Evolutionary conservation across 2,888 invertebrate species (phyloP).

Genomic region (Cylloceria caligata): DNA sequence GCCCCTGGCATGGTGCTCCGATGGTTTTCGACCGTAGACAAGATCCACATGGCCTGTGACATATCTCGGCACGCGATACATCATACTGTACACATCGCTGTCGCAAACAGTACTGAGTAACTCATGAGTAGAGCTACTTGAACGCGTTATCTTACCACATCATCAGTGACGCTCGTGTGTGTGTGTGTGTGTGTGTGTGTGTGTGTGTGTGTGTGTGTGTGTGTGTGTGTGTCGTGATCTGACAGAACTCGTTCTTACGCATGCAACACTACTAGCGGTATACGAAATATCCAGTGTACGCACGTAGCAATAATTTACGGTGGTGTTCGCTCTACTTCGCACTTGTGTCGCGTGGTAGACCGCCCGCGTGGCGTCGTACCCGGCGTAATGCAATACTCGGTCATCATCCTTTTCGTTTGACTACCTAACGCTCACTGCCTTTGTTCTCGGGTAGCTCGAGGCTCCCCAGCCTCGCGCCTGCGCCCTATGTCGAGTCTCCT

Average conservation of each 20-base stretch:
- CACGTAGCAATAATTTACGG: slow-evolving; percentile 10
- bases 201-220: no score
- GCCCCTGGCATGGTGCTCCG: not conserved
- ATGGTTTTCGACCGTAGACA: not conserved
- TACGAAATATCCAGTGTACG: not conserved
- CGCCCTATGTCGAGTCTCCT: no score
- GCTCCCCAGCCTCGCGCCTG: no score
- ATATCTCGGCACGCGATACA: slow-evolving; percentile 11
- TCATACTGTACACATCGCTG: slow-evolving; percentile 19
- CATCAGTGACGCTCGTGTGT: slow-evolving; percentile 48
- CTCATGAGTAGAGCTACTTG: slow-evolving; percentile 7
- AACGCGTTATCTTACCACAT: slow-evolving; percentile 24
- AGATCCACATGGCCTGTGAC: slow-evolving; percentile 7
- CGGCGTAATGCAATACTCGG: no score
- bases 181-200: no score
- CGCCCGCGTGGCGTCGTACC: no score
- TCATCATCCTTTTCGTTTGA: no score
- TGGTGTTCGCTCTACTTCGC: not conserved
- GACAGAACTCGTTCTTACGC: slow-evolving; percentile 9
- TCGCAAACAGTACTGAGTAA: slow-evolving; percentile 34
- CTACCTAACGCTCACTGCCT: no score
- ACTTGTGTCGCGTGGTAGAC: no score
- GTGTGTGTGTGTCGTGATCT: no score
- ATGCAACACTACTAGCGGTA: slow-evolving; percentile 7
- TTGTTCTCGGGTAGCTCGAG: no score